Evolutionary conservation across 2,888 invertebrate genomes (phyloP).

Genomic region (Acleris holmiana): DNA sequence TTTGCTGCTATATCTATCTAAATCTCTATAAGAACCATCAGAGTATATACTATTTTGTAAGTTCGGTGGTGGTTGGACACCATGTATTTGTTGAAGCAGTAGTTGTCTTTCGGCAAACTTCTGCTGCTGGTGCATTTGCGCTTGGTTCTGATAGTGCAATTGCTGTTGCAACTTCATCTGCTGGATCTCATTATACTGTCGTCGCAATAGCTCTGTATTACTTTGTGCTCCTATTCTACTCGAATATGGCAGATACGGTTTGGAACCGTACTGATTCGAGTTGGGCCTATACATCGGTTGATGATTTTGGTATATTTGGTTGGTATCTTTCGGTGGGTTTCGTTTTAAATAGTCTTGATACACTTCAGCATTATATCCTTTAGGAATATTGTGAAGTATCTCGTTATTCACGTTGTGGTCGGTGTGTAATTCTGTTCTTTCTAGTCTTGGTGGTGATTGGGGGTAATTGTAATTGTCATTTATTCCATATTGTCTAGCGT

Average conservation of each 20-base stretch:
- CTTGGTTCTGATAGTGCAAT: conserved; percentile 86
- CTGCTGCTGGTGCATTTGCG: conserved; percentile 86
- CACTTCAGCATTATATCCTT: conserved; percentile 85
- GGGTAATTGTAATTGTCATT: conserved; percentile 83
- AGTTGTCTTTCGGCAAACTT: conserved; percentile 86
- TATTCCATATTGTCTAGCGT: conserved; percentile 81
- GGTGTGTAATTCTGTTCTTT: conserved; percentile 72
- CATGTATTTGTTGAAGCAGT: conserved; percentile 85
- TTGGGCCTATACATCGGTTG: conserved; percentile 78
- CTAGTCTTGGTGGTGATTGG: conserved; percentile 76
- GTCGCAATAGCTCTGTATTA: conserved; percentile 84
- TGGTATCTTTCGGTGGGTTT: conserved; percentile 83
- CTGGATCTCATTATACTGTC: conserved; percentile 86
- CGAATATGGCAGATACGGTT: conserved; percentile 80
- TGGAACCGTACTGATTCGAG: conserved; percentile 75
- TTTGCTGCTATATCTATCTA: conserved; percentile 76
- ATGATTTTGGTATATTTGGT: conserved; percentile 84
- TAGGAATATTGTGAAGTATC: conserved; percentile 73
- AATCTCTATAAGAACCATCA: conserved; percentile 75
- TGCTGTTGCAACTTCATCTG: conserved; percentile 87
- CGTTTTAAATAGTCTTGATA: conserved; percentile 83
- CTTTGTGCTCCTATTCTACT: conserved; percentile 82
- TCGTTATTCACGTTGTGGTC: conserved; percentile 79
- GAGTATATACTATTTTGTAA: conserved; percentile 80
- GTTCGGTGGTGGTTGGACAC: conserved; percentile 79